Base-by-base conservation (phyloP, 2,888 invertebrate genomes). In the Hoplodrina ambigua region DNA sequence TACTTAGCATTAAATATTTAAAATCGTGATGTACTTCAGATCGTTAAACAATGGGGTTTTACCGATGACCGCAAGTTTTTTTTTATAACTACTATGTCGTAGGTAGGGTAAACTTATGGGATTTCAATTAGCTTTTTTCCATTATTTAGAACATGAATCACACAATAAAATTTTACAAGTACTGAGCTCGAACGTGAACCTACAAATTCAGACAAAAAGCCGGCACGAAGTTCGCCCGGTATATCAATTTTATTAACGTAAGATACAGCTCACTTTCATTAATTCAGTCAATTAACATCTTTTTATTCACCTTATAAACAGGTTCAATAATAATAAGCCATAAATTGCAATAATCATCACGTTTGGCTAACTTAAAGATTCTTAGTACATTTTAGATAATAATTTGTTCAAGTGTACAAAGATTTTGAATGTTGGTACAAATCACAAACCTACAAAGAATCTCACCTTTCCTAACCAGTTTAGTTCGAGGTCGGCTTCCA, bases 21-120 rank as follows among this genome's bases (percentile, higher is more conserved):
- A 58, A 64, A 41, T 69, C 75, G 75, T 80, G 80, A 75, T 75
- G 66, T 74, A 59, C 17, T 59, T 53, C 78, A 19, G 41, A 60
- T 54, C 37, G 57, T 52, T 58, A 52, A 59, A 76, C 75, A 76
- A 79, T 74, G 80, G 75, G 80, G 75, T 73, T 73, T 79, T 76
- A 30, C 80, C 75, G 41, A 54, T 59, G 41, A 46, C 37, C 53
- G 54, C 25, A 15, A 50, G 57, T 57, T 49, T 53, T 53, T n/a
- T 59, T 76, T 41, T 50, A n/a, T 56, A 19, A 13, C n/a, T 59
- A 44, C 30, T 13, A 20, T n/a, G 4, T 19, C n/a, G 11, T 50
- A 33, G 15, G 49, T 71, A n/a, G n/a, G n/a, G n/a, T n/a, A n/a
- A n/a, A 66, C 54, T n/a, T 50, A 19, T 62, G 17, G 17, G 25